Evolutionary conservation across 2,113 vertebrate genomes (phyloP).

Genomic region (Urocolius indicus): DNA sequence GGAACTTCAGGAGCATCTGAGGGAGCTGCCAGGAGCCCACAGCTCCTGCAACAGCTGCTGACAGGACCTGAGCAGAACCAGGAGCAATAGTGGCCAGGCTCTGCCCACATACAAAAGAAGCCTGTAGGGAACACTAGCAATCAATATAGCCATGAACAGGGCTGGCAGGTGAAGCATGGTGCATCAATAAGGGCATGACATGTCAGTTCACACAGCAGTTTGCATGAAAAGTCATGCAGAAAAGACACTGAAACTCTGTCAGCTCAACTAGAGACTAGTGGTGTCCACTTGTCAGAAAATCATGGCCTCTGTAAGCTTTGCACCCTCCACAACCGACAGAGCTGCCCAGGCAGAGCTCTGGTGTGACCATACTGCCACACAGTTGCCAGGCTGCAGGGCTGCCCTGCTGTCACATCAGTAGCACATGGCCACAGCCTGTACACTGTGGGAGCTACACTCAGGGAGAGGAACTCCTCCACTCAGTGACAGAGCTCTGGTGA

Average conservation of each 20-base stretch:
- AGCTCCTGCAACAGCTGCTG: background rate
- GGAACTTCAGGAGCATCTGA: background rate
- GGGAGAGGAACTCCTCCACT: background rate
- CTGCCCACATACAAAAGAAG: background rate
- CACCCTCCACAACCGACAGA: accelerated
- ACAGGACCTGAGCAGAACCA: background rate
- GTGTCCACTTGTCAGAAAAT: background rate
- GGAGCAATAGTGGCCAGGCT: background rate
- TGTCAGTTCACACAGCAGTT: background rate
- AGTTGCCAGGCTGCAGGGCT: background rate
- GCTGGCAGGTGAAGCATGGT: background rate
- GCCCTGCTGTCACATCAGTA: background rate
- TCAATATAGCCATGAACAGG: background rate
- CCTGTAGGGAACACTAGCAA: too few relatives aligned
- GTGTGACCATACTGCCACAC: accelerated
- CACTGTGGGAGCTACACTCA: background rate
- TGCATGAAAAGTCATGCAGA: background rate
- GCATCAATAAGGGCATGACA: too few relatives aligned
- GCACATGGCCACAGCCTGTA: accelerated
- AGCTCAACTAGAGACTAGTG: background rate
- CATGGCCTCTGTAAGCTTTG: background rate
- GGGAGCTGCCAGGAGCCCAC: background rate
- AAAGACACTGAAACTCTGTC: background rate
- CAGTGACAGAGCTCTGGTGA: background rate
- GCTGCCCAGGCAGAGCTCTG: background rate